Base-by-base conservation (phyloP, 2,113 vertebrate genomes). In the Heterochromis multidens region DNA sequence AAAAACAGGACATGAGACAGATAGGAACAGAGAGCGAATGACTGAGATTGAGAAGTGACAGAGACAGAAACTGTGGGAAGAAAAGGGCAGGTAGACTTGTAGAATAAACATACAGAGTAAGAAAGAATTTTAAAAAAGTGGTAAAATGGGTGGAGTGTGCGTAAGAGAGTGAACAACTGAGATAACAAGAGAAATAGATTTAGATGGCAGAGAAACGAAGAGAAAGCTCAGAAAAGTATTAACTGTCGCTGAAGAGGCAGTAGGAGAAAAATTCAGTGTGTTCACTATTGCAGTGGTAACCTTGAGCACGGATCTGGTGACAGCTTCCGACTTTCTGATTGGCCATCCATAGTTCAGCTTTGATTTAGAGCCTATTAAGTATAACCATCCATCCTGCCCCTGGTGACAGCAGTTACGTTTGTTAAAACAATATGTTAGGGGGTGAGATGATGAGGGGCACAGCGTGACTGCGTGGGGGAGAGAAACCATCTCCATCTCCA, bases 391-490 rank as follows among this genome's bases (percentile, higher is more conserved):
- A 93, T 95, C 92, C 63, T 13, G 33, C 74, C 80, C 60, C 56
- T 21, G 16, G 80, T 87, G 93, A 92, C 93, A 90, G 84, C 86
- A 72, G 76, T 90, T 92, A 84, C 78, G 54, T 86, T 92, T 72
- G 89, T 84, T 94, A 88, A 93, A 92, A 94, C 91, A 94, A 95
- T 94, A 90, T 91, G 90, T 93, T 87, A 90, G 85, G 85, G 89
- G 90, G 86, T 94, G 93, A 92, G 93, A 93, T 90, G 93, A 93
- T 84, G 90, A 84, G 92, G 86, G 84, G 85, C 58, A 65, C 21
- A n/a, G 12, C 78, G 58, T 27, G 9, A 59, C 49, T 9, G 12
- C 11, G 37, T 6, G 27, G 46, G 49, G 72, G 77, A 79, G 46
- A 77, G 82, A 49, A 25, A 74, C 72, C 86, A 79, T 89, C 90